These are phyloP conservation scores for Ochotona princeps DNA, from an alignment of 2,113 vertebrate genomes.

Conservation along the genomic window DNA sequence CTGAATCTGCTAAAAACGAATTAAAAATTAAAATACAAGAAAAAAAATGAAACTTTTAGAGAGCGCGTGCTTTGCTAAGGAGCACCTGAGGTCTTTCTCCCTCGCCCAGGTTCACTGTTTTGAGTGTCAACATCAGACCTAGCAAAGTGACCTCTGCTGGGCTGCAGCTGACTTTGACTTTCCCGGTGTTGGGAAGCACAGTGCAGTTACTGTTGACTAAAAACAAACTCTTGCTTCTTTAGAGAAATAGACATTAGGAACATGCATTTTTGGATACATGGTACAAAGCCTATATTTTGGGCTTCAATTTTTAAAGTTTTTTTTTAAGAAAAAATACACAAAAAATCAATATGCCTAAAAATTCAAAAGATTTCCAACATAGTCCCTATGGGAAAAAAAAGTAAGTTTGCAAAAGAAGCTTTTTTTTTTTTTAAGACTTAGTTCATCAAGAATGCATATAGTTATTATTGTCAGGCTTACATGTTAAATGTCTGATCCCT, in stretches of 20 bases:
- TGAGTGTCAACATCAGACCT: conserved; percentile 70
- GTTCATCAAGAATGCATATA: no score
- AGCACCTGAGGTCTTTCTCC: background rate
- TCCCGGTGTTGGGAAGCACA: conserved; percentile 68
- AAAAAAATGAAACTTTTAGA: no score
- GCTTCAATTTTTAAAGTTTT: background rate
- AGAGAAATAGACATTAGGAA: conserved; percentile 47
- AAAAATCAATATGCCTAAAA: conserved; percentile 30
- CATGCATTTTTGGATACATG: conserved; percentile 36
- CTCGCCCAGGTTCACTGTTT: conserved; percentile 53
- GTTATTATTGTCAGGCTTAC: no score
- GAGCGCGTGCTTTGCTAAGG: no score
- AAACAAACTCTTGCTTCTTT: conserved; percentile 67
- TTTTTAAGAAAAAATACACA: background rate
- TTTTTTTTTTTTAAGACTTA: no score
- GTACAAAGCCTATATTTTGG: background rate
- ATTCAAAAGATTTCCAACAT: background rate
- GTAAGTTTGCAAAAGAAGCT: conserved; percentile 5
- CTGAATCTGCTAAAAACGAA: background rate
- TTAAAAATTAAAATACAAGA: no score
- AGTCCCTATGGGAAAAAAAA: background rate
- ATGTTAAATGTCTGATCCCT: no score
- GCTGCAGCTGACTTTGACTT: conserved; percentile 66
- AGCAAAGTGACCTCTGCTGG: conserved; percentile 73
- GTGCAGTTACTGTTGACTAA: conserved; percentile 72